Percentiles rank a stretch among this genome's conserved stretches.
Conservation (phyloP, 2,113 vertebrate genomes). For the Collichthys lucidus region DNA sequence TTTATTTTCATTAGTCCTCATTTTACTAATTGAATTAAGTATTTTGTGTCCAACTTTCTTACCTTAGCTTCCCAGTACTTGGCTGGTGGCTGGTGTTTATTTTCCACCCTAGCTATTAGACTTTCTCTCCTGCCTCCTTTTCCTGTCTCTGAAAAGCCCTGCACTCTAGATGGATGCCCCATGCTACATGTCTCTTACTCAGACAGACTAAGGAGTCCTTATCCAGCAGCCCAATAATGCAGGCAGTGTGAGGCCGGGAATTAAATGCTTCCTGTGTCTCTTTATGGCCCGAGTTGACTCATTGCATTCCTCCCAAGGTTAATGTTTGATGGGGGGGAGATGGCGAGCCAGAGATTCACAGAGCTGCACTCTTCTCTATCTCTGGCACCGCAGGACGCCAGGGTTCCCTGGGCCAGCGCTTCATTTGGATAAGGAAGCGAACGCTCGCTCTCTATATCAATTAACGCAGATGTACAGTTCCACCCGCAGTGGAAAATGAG, state of each 20-base stretch:
- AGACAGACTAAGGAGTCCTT: conserved; percentile 77
- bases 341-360: conserved; percentile 76
- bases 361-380: conserved; percentile 73
- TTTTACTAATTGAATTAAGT: not conserved
- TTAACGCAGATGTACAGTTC: conserved; percentile 46
- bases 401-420: conserved; percentile 31
- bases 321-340: conserved; percentile 78
- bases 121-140: conserved; percentile 57
- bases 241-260: conserved; percentile 79
- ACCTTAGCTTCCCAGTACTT: conserved; percentile 22
- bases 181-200: conserved; percentile 66
- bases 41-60: not conserved
- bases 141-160: conserved; percentile 68
- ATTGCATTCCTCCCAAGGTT: conserved; percentile 79
- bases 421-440: conserved; percentile 53
- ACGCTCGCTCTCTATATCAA: conserved; percentile 15
- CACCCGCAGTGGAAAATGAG: conserved; percentile 13
- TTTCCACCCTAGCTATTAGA: conserved; percentile 32
- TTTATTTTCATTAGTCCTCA: not conserved
- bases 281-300: conserved; percentile 79
- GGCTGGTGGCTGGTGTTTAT: conserved; percentile 40
- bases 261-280: conserved; percentile 83
- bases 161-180: conserved; percentile 63
- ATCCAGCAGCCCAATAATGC: conserved; percentile 79
- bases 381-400: conserved; percentile 57